These are phyloP conservation scores for Mayetiola destructor DNA, from an alignment of 2,888 invertebrate species.

Conservation along the genomic window DNA sequence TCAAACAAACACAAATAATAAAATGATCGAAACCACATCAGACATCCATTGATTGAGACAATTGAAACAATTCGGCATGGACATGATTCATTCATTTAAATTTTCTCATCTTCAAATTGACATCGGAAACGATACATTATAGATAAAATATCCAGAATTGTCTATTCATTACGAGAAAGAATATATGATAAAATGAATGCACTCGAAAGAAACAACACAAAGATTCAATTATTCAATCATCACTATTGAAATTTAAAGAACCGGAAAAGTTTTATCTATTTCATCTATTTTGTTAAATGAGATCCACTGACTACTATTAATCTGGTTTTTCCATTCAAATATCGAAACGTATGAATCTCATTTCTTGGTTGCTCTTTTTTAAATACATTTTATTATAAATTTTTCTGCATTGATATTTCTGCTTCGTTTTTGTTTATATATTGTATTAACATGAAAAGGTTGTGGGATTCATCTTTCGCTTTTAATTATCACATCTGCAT, in stretches of 20 bases:
- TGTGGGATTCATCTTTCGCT: constrained; percentile 1
- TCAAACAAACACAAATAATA: too few relatives aligned
- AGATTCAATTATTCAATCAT: not conserved
- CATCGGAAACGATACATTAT: too few relatives aligned
- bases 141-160: too few relatives aligned
- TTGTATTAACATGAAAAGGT: not conserved
- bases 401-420: not conserved
- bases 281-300: not conserved
- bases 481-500: too few relatives aligned
- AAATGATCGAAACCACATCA: too few relatives aligned
- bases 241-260: not conserved
- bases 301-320: too few relatives aligned
- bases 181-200: too few relatives aligned
- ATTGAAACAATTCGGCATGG: too few relatives aligned
- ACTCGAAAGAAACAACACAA: constrained; percentile 2
- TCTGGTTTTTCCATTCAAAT: not conserved
- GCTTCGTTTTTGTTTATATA: not conserved
- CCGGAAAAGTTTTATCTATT: not conserved
- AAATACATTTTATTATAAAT: not conserved
- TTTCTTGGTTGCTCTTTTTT: not conserved
- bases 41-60: too few relatives aligned
- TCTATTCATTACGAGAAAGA: too few relatives aligned
- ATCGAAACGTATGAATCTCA: not conserved
- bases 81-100: too few relatives aligned
- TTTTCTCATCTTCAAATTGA: too few relatives aligned